These are phyloP conservation scores for Camptogramma bilineatum DNA, from an alignment of 2,888 invertebrate species.

Conservation along the genomic window DNA sequence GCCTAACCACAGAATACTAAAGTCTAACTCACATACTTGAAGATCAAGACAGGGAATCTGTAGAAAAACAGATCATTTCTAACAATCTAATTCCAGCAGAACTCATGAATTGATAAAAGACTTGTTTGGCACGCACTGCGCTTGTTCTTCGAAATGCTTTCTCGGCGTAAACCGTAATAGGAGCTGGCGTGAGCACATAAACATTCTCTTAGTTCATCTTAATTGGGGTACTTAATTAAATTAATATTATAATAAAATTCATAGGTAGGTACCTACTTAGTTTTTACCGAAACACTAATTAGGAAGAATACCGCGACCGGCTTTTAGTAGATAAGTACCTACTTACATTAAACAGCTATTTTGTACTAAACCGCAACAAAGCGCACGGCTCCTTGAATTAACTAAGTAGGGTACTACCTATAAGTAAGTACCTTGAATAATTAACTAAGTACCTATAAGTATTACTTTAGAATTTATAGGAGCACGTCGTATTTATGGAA, in stretches of 20 bases:
- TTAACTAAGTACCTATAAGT: too few relatives aligned
- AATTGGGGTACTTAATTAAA: too few relatives aligned
- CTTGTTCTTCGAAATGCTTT: conserved; percentile 42
- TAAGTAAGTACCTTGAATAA: too few relatives aligned
- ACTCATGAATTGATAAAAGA: conserved; percentile 32
- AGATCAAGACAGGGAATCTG: conserved; percentile 17
- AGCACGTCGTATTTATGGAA: neutral
- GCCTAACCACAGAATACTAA: neutral
- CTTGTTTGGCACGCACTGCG: conserved; percentile 29
- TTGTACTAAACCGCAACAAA: too few relatives aligned
- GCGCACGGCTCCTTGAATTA: too few relatives aligned
- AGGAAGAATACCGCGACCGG: too few relatives aligned
- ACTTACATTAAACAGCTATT: too few relatives aligned
- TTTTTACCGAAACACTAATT: neutral
- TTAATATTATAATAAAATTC: too few relatives aligned
- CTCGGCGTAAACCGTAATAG: conserved; percentile 26
- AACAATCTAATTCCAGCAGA: conserved; percentile 18
- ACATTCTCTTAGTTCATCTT: neutral
- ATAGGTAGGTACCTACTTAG: neutral
- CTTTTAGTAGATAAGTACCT: neutral
- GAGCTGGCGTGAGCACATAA: conserved; percentile 28
- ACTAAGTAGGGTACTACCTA: too few relatives aligned
- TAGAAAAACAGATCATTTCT: conserved; percentile 16
- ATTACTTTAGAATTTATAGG: neutral
- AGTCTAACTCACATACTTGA: neutral